Base-by-base conservation (phyloP, 2,113 vertebrate genomes). In the Felis catus region DNA sequence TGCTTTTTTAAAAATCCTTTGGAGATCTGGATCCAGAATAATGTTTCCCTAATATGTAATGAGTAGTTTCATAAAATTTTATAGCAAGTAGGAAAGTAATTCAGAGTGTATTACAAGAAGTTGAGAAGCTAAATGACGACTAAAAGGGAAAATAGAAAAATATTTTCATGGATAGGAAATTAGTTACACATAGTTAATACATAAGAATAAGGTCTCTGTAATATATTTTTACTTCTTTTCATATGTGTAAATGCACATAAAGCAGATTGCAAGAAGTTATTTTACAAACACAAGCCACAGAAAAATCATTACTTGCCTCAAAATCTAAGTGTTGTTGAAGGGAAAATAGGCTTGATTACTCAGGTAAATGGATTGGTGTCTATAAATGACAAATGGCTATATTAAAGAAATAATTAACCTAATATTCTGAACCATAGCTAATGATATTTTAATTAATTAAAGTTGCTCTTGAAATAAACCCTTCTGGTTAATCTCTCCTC, bases 101-200 rank as follows among this genome's bases (percentile, higher is more conserved):
- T 68, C 63, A 92, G 12, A 78, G 21, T 78, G 9, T 73, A 94
- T 83, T 80, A 95, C 18, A 94, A 95, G 55, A 91, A 95, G 6
- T 95, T 93, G 61, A 79, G 68, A 81, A 91, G 4, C 53, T 92
- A 89, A 71, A 29, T 86, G 48, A 73, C 61, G 89, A 78, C 61
- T 94, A 83, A 93, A 94, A 97, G 80, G 31, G 58, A 61, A 61
- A 61, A 61, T 61, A 23, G 45, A 82, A 73, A 97, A 89, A 55
- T 85, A 83, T 95, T 98, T 92, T 96, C 36, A 79, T 90, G 65
- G n/a, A 16, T 80, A 96, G 51, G 41, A 96, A 96, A 97, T 92
- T 89, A 96, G 94, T 95, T 97, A 68, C 63, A 86, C 7, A 89
- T 58, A 82, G 36, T 68, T 85, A 82, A 88, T 82, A 82, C 51